Conservation (phyloP, 1,140 invertebrate genomes). For the Formica exsecta region DNA sequence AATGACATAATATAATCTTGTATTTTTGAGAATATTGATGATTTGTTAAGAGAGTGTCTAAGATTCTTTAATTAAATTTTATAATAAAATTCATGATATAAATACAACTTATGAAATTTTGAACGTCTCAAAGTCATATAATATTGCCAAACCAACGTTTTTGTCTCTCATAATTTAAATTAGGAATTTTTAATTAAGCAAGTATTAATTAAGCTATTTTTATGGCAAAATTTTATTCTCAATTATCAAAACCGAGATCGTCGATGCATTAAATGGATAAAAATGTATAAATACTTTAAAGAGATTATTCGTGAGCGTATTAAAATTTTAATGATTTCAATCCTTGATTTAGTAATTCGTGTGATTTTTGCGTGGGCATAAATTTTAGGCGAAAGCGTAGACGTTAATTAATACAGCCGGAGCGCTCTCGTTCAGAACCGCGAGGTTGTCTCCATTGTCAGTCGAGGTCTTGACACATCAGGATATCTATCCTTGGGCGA, state of each 20-base stretch:
- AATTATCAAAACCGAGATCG: not conserved
- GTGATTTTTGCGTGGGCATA: not conserved
- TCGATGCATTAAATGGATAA: not conserved
- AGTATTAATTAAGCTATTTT: not conserved
- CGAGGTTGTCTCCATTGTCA: slow-evolving; percentile 31
- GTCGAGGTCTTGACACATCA: not conserved
- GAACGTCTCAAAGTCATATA: no score
- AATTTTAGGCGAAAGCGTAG: slow-evolving; percentile 16
- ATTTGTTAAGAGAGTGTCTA: not conserved
- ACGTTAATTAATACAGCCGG: slow-evolving; percentile 24
- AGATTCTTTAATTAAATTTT: not conserved
- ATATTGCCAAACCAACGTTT: not conserved
- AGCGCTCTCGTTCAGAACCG: slow-evolving; percentile 46
- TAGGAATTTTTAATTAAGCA: not conserved
- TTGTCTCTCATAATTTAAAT: not conserved
- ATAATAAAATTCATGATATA: not conserved
- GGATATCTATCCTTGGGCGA: slow-evolving; percentile 67
- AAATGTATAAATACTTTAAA: not conserved
- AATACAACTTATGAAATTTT: not conserved
- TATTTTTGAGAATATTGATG: not conserved
- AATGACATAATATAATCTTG: not conserved
- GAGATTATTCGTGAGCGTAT: not conserved
- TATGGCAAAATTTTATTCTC: not conserved
- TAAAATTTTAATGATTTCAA: not conserved
- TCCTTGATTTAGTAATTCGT: not conserved